phyloP scores from a whole-genome alignment of 2,888 invertebrate genomes.

The Chaetoderma sp. region DNA sequence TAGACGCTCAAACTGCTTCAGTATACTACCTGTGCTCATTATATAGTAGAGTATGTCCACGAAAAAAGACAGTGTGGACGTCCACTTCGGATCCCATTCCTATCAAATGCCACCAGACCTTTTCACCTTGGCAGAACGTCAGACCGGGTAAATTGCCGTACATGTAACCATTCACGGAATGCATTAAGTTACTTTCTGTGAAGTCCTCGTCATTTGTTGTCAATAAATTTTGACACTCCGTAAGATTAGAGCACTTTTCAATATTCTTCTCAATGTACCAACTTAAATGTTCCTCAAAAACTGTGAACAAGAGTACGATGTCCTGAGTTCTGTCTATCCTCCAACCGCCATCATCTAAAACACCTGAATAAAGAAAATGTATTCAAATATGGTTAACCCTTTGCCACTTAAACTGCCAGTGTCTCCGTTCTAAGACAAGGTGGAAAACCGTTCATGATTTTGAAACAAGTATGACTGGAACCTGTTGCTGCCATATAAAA shows the following conservation, averaged over 20 bases:
- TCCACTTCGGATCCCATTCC: conserved; percentile 35
- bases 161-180: conserved; percentile 25
- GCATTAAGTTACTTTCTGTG: conserved; percentile 24
- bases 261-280: conserved; percentile 39
- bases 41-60: conserved; percentile 32
- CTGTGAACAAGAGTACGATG: conserved; percentile 41
- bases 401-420: no score
- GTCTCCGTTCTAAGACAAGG: no score
- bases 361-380: conserved; percentile 31
- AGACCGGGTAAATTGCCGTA: conserved; percentile 26
- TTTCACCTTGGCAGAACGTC: conserved; percentile 22
- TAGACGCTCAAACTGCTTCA: no score
- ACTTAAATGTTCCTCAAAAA: conserved; percentile 45
- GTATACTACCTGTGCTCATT: conserved; percentile 33
- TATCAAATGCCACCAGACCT: conserved; percentile 26
- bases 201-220: conserved; percentile 22
- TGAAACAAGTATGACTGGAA: no score
- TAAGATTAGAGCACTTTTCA: conserved; percentile 36
- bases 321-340: conserved; percentile 44
- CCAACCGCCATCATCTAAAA: conserved; percentile 26
- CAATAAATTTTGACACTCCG: conserved; percentile 29
- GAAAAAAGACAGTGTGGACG: conserved; percentile 27
- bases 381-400: no score
- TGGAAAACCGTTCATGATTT: no score
- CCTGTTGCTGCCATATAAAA: no score